Conservation (phyloP, 2,888 invertebrate species). For the Trichacis sp. region DNA sequence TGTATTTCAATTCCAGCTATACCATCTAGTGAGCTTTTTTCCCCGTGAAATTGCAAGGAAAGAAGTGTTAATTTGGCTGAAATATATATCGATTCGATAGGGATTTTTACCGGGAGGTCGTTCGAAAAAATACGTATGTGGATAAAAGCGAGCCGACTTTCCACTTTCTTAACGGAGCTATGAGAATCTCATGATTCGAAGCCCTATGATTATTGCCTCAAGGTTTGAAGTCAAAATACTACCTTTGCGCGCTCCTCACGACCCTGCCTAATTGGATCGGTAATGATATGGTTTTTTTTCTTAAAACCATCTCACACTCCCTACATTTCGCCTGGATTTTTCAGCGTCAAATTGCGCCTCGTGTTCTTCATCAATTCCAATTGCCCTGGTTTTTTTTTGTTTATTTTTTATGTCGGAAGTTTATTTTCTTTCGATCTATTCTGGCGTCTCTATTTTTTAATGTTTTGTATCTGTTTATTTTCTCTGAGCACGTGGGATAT, state of each 20-base stretch:
- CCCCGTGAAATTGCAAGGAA: slow-evolving; percentile 1
- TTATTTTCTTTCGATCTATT: too few relatives aligned
- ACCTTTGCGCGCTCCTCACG: slow-evolving; percentile 20
- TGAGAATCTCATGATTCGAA: slow-evolving; percentile 25
- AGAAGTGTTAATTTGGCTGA: slow-evolving; percentile 4
- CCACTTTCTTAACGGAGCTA: slow-evolving; percentile 26
- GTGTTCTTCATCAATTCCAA: too few relatives aligned
- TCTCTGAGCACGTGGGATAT: too few relatives aligned
- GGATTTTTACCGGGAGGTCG: neutral
- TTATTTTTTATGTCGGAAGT: too few relatives aligned
- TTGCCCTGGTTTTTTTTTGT: too few relatives aligned
- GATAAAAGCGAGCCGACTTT: slow-evolving; percentile 12
- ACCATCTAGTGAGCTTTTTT: neutral
- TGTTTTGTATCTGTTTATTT: too few relatives aligned
- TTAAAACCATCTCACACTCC: slow-evolving; percentile 15
- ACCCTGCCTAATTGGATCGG: slow-evolving; percentile 24
- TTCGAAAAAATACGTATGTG: neutral
- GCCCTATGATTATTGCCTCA: slow-evolving; percentile 31
- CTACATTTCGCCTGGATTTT: neutral
- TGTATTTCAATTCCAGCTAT: neutral
- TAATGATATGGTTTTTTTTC: slow-evolving; percentile 20
- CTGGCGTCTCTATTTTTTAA: too few relatives aligned
- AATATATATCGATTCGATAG: slow-evolving; percentile 4
- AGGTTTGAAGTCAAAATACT: slow-evolving; percentile 29
- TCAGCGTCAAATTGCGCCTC: neutral